These are phyloP conservation scores for Ormia ochracea DNA, from an alignment of 2,888 invertebrate species.

Conservation along the genomic window DNA sequence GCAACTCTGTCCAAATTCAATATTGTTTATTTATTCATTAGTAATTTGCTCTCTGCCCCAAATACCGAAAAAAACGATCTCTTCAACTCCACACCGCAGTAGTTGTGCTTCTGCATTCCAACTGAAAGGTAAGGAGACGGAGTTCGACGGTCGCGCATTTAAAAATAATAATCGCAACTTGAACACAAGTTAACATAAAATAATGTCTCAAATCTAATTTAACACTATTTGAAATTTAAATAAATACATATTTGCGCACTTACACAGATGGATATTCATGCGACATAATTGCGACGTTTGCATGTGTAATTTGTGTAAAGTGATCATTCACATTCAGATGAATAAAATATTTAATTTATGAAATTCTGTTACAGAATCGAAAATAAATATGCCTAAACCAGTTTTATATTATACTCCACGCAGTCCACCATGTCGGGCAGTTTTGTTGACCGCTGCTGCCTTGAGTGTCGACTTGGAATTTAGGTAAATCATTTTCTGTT, in stretches of 20 bases:
- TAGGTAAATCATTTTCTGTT: slow-evolving; percentile 71
- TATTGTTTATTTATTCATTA: not conserved
- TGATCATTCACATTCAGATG: no score
- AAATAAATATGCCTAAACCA: slow-evolving; percentile 70
- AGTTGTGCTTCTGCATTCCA: slow-evolving; percentile 27
- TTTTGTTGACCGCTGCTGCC: slow-evolving; percentile 81
- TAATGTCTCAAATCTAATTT: no score
- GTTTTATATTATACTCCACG: slow-evolving; percentile 80
- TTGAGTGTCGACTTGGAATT: slow-evolving; percentile 81
- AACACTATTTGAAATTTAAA: not conserved
- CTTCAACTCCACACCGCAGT: not conserved
- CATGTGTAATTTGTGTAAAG: no score
- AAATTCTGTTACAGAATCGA: not conserved
- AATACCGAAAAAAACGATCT: not conserved
- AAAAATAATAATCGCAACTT: no score
- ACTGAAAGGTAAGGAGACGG: slow-evolving; percentile 2
- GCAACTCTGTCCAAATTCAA: no score
- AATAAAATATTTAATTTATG: not conserved
- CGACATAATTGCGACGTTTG: no score
- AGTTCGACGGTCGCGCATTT: no score
- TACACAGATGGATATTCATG: no score
- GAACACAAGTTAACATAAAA: no score
- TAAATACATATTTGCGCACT: slow-evolving; percentile 1
- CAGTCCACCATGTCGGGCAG: slow-evolving; percentile 82
- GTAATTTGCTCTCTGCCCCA: not conserved